Percentiles rank a stretch among this genome's conserved stretches.
phyloP scores from a whole-genome alignment of 2,888 invertebrate genomes.

The Eupithecia pulchellata region DNA sequence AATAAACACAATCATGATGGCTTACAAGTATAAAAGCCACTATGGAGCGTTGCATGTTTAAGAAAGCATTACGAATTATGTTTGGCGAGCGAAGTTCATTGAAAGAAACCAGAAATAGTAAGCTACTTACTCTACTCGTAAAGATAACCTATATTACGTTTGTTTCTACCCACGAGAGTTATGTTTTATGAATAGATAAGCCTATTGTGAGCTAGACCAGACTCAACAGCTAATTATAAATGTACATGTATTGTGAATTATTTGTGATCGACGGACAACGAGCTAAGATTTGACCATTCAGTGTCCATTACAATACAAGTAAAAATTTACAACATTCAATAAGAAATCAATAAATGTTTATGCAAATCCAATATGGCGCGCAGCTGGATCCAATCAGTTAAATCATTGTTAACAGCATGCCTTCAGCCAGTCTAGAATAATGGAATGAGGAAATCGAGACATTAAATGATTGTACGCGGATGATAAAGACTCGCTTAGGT shows the following conservation, averaged over 20 bases:
- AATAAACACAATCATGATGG: slow-evolving; percentile 7
- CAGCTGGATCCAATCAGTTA: slow-evolving; percentile 42
- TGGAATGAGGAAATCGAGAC: slow-evolving; percentile 23
- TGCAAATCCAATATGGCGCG: slow-evolving; percentile 39
- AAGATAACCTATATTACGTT: background rate
- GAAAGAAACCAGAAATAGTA: slow-evolving; percentile 4
- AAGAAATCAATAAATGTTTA: slow-evolving; percentile 39
- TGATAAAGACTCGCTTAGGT: background rate
- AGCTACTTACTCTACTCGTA: background rate
- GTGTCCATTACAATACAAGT: background rate
- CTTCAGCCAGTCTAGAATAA: slow-evolving; percentile 15
- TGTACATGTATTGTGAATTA: background rate
- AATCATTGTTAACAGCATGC: slow-evolving; percentile 32
- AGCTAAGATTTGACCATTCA: background rate
- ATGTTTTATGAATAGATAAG: background rate
- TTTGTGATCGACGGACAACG: background rate
- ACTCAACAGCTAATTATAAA: background rate
- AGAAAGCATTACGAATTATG: slow-evolving; percentile 25
- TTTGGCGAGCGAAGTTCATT: slow-evolving; percentile 23
- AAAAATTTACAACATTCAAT: slow-evolving; percentile 26
- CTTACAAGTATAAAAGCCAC: background rate
- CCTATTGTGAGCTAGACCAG: background rate
- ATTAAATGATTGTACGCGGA: slow-evolving; percentile 12
- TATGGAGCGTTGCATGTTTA: slow-evolving; percentile 16
- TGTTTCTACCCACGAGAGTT: background rate